Conservation (phyloP, 1,140 invertebrate species). For the Solenopsis fugax region DNA sequence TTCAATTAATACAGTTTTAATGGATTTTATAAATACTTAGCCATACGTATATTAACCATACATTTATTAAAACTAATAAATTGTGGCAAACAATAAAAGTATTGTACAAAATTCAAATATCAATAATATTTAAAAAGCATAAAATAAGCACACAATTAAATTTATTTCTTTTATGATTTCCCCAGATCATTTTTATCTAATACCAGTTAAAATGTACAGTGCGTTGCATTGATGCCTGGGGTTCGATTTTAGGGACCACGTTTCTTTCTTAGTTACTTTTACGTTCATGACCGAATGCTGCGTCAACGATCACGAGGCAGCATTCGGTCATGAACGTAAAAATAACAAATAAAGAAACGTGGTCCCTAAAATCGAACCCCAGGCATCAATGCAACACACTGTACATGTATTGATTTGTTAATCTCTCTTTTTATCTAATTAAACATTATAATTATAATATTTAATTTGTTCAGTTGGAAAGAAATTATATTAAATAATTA, state of each 20-base stretch:
- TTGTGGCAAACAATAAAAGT: background rate
- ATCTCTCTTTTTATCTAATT: background rate
- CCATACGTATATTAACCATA: background rate
- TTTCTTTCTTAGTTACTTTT: too few species aligned
- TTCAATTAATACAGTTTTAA: background rate
- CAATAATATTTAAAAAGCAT: background rate
- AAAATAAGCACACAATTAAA: background rate
- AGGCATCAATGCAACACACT: too few species aligned
- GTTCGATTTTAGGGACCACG: too few species aligned
- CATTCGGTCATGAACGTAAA: too few species aligned
- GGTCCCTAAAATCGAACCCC: too few species aligned
- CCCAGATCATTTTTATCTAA: background rate
- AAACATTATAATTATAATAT: background rate
- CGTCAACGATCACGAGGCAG: too few species aligned
- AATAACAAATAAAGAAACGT: too few species aligned
- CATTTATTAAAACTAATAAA: background rate
- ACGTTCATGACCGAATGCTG: too few species aligned
- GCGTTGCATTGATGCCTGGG: too few species aligned
- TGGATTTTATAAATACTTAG: background rate
- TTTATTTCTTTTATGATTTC: background rate
- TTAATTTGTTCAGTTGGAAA: constrained; percentile 5
- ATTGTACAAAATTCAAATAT: background rate
- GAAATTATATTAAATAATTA: background rate
- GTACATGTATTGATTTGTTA: background rate
- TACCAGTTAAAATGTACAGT: background rate